phyloP scores from a whole-genome alignment of 2,113 vertebrate species.

The Tetraodon nigroviridis region DNA sequence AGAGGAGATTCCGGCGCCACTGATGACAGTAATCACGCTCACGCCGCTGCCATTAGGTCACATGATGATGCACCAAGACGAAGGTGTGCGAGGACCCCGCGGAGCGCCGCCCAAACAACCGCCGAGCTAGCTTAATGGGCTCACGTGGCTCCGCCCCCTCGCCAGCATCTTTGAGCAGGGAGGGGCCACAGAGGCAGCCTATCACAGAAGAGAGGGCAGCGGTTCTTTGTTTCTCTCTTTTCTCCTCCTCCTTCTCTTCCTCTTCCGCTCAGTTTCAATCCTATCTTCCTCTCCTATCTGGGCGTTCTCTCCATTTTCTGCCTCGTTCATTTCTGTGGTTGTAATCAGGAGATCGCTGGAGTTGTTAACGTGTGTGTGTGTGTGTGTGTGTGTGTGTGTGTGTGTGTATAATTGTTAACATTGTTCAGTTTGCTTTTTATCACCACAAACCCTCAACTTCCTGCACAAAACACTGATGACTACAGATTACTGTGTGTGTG shows the following conservation, averaged over 20 bases:
- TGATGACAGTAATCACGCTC: slow-evolving; percentile 52
- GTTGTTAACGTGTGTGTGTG: not conserved
- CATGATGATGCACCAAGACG: slow-evolving; percentile 12
- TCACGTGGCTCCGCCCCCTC: no score
- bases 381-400: not conserved
- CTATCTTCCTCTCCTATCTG: slow-evolving; percentile 18
- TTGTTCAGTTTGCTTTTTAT: slow-evolving; percentile 45
- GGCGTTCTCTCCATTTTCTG: slow-evolving; percentile 27
- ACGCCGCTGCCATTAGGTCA: slow-evolving; percentile 34
- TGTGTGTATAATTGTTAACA: slow-evolving; percentile 18
- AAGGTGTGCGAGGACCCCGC: not conserved
- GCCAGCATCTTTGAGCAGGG: not conserved
- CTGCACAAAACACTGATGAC: slow-evolving; percentile 18
- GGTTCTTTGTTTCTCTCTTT: not conserved
- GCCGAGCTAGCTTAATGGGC: no score
- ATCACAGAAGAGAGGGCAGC: slow-evolving; percentile 11
- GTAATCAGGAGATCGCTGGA: slow-evolving; percentile 52
- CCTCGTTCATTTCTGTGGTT: slow-evolving; percentile 42
- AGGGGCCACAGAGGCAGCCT: slow-evolving; percentile 13
- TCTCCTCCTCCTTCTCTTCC: not conserved
- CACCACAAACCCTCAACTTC: slow-evolving; percentile 52
- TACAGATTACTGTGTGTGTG: not conserved
- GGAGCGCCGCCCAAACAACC: no score
- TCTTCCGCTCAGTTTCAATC: slow-evolving; percentile 13
- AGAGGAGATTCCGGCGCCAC: slow-evolving; percentile 12